Conservation (phyloP, 2,888 invertebrate species). For the Adineta ricciae region DNA sequence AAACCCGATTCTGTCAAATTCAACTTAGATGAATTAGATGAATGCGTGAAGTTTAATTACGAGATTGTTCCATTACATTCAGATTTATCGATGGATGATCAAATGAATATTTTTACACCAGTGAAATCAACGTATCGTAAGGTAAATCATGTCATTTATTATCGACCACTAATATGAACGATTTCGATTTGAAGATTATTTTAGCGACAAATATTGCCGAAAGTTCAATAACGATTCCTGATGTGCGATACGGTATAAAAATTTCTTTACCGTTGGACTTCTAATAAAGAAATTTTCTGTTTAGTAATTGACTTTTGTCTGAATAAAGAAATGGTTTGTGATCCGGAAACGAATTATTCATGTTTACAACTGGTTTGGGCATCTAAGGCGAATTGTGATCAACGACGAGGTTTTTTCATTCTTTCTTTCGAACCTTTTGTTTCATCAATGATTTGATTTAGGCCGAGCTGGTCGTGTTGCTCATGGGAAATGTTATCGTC, state of each 20-base stretch:
- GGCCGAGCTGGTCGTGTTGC: conserved; percentile 81
- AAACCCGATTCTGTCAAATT: not conserved
- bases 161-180: too few relatives aligned
- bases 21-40: not conserved
- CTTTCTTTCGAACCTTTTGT: too few relatives aligned
- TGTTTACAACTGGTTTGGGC: conserved; percentile 74
- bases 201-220: conserved; percentile 50
- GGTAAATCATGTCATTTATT: conserved; percentile 37
- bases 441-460: conserved; percentile 45
- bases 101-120: conserved; percentile 57
- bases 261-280: not conserved
- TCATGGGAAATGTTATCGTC: conserved; percentile 69
- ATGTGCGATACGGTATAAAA: conserved; percentile 48
- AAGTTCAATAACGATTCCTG: conserved; percentile 50
- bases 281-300: not conserved
- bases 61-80: conserved; percentile 55
- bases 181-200: conserved; percentile 40
- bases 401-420: conserved; percentile 59
- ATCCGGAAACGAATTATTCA: conserved; percentile 67
- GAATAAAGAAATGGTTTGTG: conserved; percentile 68
- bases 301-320: conserved; percentile 82
- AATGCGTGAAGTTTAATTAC: conserved; percentile 36
- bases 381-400: conserved; percentile 74
- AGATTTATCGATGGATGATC: conserved; percentile 67
- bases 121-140: conserved; percentile 63